A percentile compares a stretch with the other conserved stretches of the same genome.
phyloP scores from a whole-genome alignment of 2,888 invertebrate species.

The Synanthedon andrenaeformis region DNA sequence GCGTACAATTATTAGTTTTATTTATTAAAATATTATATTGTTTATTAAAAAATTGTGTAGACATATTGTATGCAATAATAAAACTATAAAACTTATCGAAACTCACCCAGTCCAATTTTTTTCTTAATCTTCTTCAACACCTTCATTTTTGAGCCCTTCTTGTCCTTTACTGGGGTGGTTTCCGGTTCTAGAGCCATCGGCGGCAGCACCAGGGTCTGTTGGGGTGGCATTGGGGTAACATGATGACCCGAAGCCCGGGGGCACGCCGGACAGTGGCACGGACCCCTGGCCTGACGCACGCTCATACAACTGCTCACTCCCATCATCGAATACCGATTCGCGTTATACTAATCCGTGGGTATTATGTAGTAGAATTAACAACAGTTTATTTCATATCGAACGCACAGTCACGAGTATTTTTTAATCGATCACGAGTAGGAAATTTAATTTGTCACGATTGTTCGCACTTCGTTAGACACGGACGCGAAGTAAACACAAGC shows the following conservation, averaged over 20 bases:
- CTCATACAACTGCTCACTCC: conserved; percentile 70
- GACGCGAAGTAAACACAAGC: neutral
- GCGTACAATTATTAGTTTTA: too few species aligned
- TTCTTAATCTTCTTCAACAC: conserved; percentile 90
- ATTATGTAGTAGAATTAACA: too few species aligned
- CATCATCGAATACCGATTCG: conserved; percentile 47
- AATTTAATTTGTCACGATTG: neutral
- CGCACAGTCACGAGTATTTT: conserved; percentile 13
- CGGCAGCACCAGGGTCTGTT: conserved; percentile 53
- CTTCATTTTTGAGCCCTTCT: conserved; percentile 81
- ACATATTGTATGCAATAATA: neutral
- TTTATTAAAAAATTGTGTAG: too few species aligned
- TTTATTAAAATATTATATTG: too few species aligned
- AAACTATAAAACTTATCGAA: conserved; percentile 3
- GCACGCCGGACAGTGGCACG: conserved; percentile 68
- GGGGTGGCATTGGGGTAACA: conserved; percentile 44
- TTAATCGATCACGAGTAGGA: neutral
- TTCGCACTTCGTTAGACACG: neutral
- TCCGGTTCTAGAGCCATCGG: conserved; percentile 60
- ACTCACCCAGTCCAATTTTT: conserved; percentile 88
- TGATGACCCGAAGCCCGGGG: conserved; percentile 56
- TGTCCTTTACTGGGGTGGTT: conserved; percentile 57
- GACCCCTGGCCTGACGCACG: conserved; percentile 66
- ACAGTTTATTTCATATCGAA: conserved; percentile 10
- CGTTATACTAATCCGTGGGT: conserved; percentile 1